Evolutionary conservation across 1,140 invertebrate species (phyloP).

Genomic region (Dermatophagoides farinae): DNA sequence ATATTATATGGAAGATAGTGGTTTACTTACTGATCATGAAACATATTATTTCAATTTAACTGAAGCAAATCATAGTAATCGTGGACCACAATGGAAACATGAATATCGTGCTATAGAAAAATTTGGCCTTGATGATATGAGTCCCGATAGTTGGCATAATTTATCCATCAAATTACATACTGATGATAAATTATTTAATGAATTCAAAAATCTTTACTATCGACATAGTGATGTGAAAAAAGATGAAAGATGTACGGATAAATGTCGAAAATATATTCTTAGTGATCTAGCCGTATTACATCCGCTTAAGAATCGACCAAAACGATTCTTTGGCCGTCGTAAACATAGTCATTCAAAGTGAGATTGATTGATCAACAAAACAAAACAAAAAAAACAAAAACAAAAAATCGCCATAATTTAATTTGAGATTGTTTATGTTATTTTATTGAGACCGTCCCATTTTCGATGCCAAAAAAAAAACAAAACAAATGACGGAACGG

Average conservation of each 20-base stretch:
- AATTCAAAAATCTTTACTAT: constrained; percentile 47
- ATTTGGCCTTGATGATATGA: constrained; percentile 54
- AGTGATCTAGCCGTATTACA: constrained; percentile 14
- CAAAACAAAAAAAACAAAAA: too few relatives aligned
- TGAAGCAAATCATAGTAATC: constrained; percentile 46
- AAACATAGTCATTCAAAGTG: constrained; percentile 7
- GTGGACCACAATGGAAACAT: constrained; percentile 59
- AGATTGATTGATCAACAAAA: not conserved
- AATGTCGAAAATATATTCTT: constrained; percentile 14
- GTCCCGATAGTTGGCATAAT: constrained; percentile 65
- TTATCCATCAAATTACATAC: constrained; percentile 58
- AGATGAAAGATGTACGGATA: constrained; percentile 1
- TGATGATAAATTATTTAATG: constrained; percentile 60
- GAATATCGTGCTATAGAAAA: constrained; percentile 60
- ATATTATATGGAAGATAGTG: constrained; percentile 59
- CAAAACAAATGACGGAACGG: too few relatives aligned
- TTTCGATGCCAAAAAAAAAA: too few relatives aligned
- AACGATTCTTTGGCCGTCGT: constrained; percentile 10
- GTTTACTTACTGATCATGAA: constrained; percentile 63
- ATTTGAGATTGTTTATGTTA: too few relatives aligned
- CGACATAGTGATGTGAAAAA: constrained; percentile 14
- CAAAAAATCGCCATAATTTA: too few relatives aligned
- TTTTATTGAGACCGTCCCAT: too few relatives aligned
- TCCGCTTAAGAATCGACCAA: constrained; percentile 15
- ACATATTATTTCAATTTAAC: constrained; percentile 89